Percentiles rank a stretch among this genome's conserved stretches.
Evolutionary conservation across 1,140 invertebrate genomes (phyloP).

Genomic region (Brachystomella parvula): DNA sequence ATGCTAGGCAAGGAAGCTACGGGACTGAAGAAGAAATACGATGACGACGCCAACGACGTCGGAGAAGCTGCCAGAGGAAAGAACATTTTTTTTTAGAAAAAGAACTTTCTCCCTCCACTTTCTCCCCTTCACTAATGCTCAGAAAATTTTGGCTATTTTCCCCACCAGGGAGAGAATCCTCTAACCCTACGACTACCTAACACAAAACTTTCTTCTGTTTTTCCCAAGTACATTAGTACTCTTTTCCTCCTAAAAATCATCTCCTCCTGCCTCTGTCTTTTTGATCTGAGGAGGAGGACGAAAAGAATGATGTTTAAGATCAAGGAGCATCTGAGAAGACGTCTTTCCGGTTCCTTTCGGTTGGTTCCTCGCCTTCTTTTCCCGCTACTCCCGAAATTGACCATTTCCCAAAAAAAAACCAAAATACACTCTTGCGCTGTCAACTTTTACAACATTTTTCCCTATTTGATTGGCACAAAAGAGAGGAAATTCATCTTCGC

Average conservation of each 20-base stretch:
- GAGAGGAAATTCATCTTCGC: neutral
- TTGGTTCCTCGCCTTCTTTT: neutral
- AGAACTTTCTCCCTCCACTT: neutral
- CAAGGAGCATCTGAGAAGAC: neutral
- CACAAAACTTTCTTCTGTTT: no score
- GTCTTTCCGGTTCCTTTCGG: neutral
- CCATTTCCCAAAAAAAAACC: constrained; percentile 8
- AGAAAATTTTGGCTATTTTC: neutral
- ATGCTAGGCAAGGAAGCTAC: neutral
- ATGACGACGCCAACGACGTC: neutral
- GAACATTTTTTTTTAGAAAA: no score
- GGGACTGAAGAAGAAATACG: constrained; percentile 5
- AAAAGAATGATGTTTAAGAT: neutral
- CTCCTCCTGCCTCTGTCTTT: neutral
- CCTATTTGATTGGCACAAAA: neutral
- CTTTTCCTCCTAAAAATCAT: constrained; percentile 3
- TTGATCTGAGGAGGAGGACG: neutral
- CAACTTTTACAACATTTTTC: neutral
- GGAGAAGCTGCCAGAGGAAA: no score
- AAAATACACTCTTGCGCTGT: constrained; percentile 7
- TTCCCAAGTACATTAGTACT: no score
- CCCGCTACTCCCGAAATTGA: constrained; percentile 5
- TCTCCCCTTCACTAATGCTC: neutral
- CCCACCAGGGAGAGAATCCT: no score
- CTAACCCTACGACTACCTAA: neutral